Evolutionary conservation across 2,113 vertebrate species (phyloP).

Genomic region (Halcyon senegalensis): DNA sequence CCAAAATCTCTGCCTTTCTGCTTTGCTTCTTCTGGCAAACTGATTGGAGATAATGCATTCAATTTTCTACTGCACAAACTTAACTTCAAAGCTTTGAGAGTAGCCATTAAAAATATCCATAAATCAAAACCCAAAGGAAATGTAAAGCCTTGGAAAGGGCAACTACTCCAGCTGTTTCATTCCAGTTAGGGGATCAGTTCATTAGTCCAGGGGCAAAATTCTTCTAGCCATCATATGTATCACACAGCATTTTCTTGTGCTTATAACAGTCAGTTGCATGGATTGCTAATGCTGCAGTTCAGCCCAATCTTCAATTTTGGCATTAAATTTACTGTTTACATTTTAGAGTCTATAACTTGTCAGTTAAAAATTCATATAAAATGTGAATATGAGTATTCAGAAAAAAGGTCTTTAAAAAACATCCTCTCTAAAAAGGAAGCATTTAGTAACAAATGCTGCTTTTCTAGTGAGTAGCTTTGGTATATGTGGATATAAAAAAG

Average conservation of each 20-base stretch:
- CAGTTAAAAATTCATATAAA: not conserved
- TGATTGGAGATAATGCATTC: not conserved
- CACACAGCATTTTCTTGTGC: not conserved
- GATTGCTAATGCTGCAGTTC: not conserved
- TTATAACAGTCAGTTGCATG: not conserved
- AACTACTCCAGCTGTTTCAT: not conserved
- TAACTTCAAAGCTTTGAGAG: not conserved
- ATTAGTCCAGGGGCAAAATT: not conserved
- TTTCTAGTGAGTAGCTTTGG: not conserved
- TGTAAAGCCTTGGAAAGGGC: not conserved
- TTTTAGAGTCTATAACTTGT: not conserved
- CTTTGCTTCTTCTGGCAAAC: not conserved
- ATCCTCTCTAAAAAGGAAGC: not conserved
- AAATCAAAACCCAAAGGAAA: slow-evolving; percentile 16
- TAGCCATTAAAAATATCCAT: not conserved
- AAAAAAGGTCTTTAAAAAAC: not conserved
- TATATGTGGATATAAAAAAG: not conserved
- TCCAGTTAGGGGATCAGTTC: not conserved
- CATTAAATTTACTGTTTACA: not conserved
- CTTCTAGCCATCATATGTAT: not conserved
- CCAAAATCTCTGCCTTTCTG: not conserved
- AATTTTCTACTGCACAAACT: not conserved
- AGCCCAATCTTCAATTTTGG: not conserved
- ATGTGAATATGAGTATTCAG: not conserved
- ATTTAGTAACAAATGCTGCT: not conserved